Evolutionary conservation across 2,888 invertebrate genomes (phyloP), one percentile per base, ranked within the genome.

Genomic region (Trachelus tabidus): DNA sequence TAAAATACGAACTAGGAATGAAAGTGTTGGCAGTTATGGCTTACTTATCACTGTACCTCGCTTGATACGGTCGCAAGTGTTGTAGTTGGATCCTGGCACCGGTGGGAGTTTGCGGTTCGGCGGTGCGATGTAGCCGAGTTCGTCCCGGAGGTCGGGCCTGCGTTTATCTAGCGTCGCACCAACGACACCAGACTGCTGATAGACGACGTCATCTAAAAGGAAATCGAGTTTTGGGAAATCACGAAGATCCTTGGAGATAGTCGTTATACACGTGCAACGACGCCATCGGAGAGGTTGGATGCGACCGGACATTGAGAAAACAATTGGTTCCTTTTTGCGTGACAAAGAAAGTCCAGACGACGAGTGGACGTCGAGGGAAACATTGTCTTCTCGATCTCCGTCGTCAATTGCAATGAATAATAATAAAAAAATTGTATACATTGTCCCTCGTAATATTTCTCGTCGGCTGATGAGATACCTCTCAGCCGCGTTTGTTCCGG

Each of bases 61-160:
- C 94, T 97, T 97, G 93, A 97, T 97, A 89, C 97, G 94, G 93
- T 98, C 97, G 92, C 97, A 97, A 40, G 97, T 98, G 92, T 97
- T 97, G 93, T 97, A 97, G 93, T 97, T 97, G 77, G 97, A 97
- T 85, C 97, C 97, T 77, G 97, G 97, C 11, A 98, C 97, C 34
- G 98, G 98, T 1, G 98, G 97, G 79, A 97, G 94, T 92, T 98
- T 98, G 87, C 97, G 94, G 92, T 98, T 98, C 77, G 97, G 98
- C 34, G 98, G 97, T 0, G 98, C 97, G 92, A 98, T 98, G 92
- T 98, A 98, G 77, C 97, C 98, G 56, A 98, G 94, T 91, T 98
- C 97, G 90, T 97, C 97, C 40, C 97, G 94, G 40, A 97, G 93
- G 85, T 95, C 95, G 0, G 97, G 96, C 82, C 97, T 95, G 82